Percentiles rank a stretch among this genome's conserved stretches.
Evolutionary conservation across 2,888 invertebrate genomes (phyloP).

Genomic region (Invenusta paracnida): DNA sequence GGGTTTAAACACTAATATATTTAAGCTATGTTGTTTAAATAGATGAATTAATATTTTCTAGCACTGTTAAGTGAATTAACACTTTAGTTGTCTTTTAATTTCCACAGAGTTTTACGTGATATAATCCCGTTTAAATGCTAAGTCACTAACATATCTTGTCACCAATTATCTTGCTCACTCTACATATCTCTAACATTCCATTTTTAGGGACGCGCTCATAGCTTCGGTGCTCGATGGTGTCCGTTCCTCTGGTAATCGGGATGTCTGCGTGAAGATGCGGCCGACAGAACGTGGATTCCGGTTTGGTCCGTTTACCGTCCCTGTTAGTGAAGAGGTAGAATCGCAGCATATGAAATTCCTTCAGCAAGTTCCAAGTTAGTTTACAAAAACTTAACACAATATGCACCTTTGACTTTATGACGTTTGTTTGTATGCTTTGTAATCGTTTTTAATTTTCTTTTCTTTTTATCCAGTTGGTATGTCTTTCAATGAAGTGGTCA

Average conservation of each 20-base stretch:
- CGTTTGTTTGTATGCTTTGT: background rate
- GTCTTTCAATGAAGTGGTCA: too few species aligned
- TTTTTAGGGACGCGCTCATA: conserved; percentile 85
- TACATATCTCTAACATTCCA: conserved; percentile 87
- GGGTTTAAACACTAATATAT: too few species aligned
- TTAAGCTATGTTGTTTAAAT: too few species aligned
- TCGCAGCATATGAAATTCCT: conserved; percentile 78
- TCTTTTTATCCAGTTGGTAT: too few species aligned
- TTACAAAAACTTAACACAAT: too few species aligned
- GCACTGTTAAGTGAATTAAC: too few species aligned
- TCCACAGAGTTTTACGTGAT: too few species aligned
- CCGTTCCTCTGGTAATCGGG: conserved; percentile 88
- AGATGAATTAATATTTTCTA: too few species aligned
- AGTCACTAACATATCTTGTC: too few species aligned
- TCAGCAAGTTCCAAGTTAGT: conserved; percentile 65
- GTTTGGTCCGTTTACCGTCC: conserved; percentile 71
- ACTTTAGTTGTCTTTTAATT: too few species aligned
- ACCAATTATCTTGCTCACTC: too few species aligned
- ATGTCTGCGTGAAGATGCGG: conserved; percentile 84
- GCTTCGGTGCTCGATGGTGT: conserved; percentile 93
- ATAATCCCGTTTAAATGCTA: too few species aligned
- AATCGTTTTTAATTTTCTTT: background rate
- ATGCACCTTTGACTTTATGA: background rate
- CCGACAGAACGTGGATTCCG: conserved; percentile 79
- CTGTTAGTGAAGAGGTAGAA: conserved; percentile 92